phyloP scores from a whole-genome alignment of 2,797 vertebrate genomes.

The Sebastes trivittatus region DNA sequence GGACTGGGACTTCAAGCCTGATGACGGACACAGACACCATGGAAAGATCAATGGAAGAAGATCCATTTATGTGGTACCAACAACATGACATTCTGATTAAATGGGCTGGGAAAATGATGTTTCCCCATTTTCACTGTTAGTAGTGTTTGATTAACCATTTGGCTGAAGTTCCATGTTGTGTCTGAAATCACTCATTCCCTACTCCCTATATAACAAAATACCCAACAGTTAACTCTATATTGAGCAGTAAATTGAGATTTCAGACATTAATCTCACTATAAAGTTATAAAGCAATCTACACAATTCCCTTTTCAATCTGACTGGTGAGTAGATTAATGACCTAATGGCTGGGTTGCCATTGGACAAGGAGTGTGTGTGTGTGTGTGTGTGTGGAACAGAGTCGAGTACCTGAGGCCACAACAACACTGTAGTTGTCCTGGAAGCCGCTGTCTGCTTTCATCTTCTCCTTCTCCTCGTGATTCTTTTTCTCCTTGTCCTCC shows the following conservation, averaged over 20 bases:
- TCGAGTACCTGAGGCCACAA: slow-evolving; percentile 93
- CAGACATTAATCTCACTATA: no score
- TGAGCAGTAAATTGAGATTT: no score
- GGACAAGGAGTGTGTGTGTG: neutral
- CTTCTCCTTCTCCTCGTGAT: slow-evolving; percentile 99
- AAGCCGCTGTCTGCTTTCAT: slow-evolving; percentile 98
- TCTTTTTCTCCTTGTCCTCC: slow-evolving; percentile 99
- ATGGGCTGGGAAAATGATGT: no score
- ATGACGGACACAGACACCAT: neutral
- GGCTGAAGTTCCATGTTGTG: no score
- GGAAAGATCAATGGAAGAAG: neutral
- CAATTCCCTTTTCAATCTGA: neutral
- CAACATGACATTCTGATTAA: no score
- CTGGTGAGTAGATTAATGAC: neutral
- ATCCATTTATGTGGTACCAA: no score
- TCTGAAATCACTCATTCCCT: no score
- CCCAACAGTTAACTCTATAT: no score
- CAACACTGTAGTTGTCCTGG: slow-evolving; percentile 99
- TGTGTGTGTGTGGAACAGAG: neutral
- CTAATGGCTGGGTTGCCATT: neutral
- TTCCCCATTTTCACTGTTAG: no score
- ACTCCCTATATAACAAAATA: no score
- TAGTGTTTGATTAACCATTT: no score
- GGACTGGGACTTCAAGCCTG: slow-evolving; percentile 97
- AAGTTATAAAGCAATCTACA: neutral